Evolutionary conservation across 2,113 vertebrate species (phyloP), one percentile per base, ranked within the genome.

Genomic region (Pelecanoides urinatrix): DNA sequence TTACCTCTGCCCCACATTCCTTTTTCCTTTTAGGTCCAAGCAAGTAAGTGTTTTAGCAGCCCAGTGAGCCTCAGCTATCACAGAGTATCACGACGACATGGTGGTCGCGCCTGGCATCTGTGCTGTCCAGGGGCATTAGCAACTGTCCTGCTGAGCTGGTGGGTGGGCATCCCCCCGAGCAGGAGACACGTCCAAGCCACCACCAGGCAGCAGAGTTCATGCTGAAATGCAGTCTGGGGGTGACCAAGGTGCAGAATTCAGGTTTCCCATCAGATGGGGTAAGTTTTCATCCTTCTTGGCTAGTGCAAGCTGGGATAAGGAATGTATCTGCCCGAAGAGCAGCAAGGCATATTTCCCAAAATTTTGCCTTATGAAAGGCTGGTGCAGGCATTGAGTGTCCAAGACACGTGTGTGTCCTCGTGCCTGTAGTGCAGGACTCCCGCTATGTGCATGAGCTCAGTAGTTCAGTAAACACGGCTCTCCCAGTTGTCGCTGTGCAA

Each of bases 391-490:
- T 0, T 21, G n/a, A 42, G 56, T 16, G 20, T 42, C 76, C 49
- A 49, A 45, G 56, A 34, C 21, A 18, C 9, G 14, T 4, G 4
- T 34, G 40, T 56, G 26, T 20, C 45, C 42, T 32, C 0, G 0
- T 14, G 40, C 17, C 38, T 22, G 17, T 27, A 55, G 40, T 20
- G 1, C 38, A 32, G 56, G 23, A 22, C 30, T 58, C 59, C 36
- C 1, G 1, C 22, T 16, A 1, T 6, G 36, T n/a, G 14, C 15
- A 0, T 10, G 40, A 9, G 6, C 11, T 63, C 65, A 49, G 42
- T 4, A 53, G 4, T 12, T 8, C 27, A 11, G 9, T n/a, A 38
- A 22, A 50, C 15, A 13, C 6, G 0, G 26, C 49, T 65, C 44
- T 74, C 52, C 47, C 22, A 2, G 8, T 13, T 66, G 40, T 42